phyloP scores from a whole-genome alignment of 1,140 invertebrate species.

The Riptortus pedestris region DNA sequence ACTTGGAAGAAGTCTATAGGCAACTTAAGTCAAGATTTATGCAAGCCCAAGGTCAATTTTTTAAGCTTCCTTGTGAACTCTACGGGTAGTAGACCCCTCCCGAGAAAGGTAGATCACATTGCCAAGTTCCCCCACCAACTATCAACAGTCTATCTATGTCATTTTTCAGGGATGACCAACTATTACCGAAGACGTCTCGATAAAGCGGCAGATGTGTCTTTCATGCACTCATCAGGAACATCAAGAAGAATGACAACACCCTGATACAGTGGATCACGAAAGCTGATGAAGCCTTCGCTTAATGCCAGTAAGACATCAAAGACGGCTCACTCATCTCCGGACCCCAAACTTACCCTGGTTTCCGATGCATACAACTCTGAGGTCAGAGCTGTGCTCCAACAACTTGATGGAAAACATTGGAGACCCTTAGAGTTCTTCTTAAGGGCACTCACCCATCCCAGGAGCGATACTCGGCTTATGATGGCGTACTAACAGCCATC shows the following conservation, averaged over 20 bases:
- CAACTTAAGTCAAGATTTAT: no score
- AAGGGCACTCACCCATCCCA: no score
- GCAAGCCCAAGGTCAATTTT: no score
- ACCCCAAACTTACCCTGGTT: not conserved
- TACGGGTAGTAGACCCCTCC: no score
- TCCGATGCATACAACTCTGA: not conserved
- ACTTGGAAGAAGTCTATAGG: no score
- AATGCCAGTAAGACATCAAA: constrained; percentile 31
- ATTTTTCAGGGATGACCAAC: constrained; percentile 3
- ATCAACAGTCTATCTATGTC: constrained; percentile 30
- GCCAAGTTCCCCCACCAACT: constrained; percentile 42
- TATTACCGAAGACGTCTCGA: constrained; percentile 23
- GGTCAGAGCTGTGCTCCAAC: not conserved
- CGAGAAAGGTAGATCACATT: no score
- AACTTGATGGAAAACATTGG: not conserved
- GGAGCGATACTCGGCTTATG: no score
- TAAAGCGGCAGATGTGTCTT: constrained; percentile 30
- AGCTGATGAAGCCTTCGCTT: constrained; percentile 28
- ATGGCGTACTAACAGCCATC: no score
- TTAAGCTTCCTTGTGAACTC: no score
- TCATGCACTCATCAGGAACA: constrained; percentile 21
- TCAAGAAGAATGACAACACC: constrained; percentile 28
- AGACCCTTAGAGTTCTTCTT: not conserved
- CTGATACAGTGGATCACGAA: constrained; percentile 30
- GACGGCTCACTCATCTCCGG: constrained; percentile 32